phyloP scores from a whole-genome alignment of 2,113 vertebrate genomes.

The Edolisoma coerulescens region DNA sequence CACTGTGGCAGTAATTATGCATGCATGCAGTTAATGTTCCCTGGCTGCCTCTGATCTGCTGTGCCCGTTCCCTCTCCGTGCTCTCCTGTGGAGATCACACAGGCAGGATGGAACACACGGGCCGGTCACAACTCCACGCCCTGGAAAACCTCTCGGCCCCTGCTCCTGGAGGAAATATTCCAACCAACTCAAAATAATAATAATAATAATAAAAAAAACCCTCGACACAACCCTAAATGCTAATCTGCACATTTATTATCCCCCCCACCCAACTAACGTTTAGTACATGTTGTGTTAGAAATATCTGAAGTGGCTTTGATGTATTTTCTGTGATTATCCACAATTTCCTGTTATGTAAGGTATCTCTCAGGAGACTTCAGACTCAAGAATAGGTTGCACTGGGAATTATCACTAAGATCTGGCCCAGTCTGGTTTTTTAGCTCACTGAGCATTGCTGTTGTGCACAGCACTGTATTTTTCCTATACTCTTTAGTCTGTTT shows the following conservation, averaged over 20 bases:
- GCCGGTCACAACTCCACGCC: background rate
- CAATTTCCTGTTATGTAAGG: slow-evolving; percentile 64
- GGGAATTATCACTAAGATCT: slow-evolving; percentile 55
- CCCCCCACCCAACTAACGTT: background rate
- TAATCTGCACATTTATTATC: background rate
- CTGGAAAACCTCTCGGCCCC: background rate
- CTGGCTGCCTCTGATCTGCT: slow-evolving; percentile 5
- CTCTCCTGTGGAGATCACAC: slow-evolving; percentile 50
- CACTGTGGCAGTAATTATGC: slow-evolving; percentile 51
- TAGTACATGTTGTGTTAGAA: background rate
- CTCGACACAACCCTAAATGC: background rate
- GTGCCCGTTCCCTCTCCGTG: slow-evolving; percentile 28
- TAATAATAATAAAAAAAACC: background rate
- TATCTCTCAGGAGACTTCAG: slow-evolving; percentile 44
- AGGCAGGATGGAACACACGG: background rate
- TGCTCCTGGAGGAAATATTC: background rate
- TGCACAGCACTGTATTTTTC: slow-evolving; percentile 52
- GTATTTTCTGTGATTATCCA: slow-evolving; percentile 42
- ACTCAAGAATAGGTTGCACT: slow-evolving; percentile 56
- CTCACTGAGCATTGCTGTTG: slow-evolving; percentile 32
- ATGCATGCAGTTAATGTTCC: slow-evolving; percentile 62
- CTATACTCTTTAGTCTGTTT: slow-evolving; percentile 42
- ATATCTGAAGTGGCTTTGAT: slow-evolving; percentile 51
- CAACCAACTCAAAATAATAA: background rate
- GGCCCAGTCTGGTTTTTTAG: slow-evolving; percentile 30